phyloP scores from a whole-genome alignment of 1,140 invertebrate species.

The Sitobion miscanthi region DNA sequence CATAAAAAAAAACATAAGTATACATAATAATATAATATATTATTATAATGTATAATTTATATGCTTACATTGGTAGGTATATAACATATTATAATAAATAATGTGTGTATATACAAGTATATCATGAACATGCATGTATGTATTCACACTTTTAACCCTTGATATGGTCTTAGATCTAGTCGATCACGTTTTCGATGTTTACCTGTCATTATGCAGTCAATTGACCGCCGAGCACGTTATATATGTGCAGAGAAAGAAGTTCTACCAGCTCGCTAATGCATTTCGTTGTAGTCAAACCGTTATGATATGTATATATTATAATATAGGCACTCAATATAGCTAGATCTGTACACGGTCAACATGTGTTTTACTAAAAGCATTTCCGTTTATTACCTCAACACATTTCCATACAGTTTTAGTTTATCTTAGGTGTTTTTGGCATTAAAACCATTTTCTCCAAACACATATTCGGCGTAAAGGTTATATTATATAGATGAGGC shows the following conservation, averaged over 20 bases:
- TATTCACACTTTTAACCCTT: constrained; percentile 25
- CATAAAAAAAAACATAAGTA: neutral
- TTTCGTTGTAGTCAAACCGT: neutral
- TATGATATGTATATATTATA: neutral
- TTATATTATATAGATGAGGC: neutral
- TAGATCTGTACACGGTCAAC: neutral
- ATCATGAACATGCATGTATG: neutral
- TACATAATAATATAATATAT: neutral
- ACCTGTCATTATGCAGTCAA: constrained; percentile 37
- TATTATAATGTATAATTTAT: neutral
- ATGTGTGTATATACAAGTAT: neutral
- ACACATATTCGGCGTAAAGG: constrained; percentile 19
- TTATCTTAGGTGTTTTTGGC: constrained; percentile 23
- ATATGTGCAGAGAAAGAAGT: neutral
- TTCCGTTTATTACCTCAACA: constrained; percentile 21
- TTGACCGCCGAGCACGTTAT: neutral
- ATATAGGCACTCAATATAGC: neutral
- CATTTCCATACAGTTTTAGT: neutral
- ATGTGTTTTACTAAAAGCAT: constrained; percentile 54
- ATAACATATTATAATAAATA: neutral
- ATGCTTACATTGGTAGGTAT: neutral
- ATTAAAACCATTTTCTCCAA: neutral
- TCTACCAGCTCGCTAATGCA: constrained; percentile 35
- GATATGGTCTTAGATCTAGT: neutral
- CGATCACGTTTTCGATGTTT: constrained; percentile 41